Base-by-base conservation (phyloP, 1,140 invertebrate genomes). In the Drosophila oshimai region DNA sequence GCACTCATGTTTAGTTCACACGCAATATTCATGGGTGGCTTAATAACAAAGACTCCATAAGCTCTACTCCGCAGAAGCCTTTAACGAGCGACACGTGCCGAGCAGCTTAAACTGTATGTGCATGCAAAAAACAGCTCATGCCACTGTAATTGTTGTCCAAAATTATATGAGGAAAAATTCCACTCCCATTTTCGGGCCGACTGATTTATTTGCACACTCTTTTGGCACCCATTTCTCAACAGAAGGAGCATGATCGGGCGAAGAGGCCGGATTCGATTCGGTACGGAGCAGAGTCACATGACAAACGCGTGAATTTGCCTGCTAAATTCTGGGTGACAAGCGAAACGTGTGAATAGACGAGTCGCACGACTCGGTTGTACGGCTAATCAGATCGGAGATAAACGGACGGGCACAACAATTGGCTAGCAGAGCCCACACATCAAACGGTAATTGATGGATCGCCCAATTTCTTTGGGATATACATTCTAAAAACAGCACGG, bases 371-470 rank as follows among this genome's bases (percentile, higher is more conserved):
- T 76, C 46, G 61, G 37, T 68, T 76, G 67, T 61, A 45, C 34
- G 41, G 34, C 61, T 86, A 86, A 87, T 86, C 80, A 80, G 75
- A 69, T 86, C 33, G 50, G 41, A 73, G 80, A 84, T 84, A 84
- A 80, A 64, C 57, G 55, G 31, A 18, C 37, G 54, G 74, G 67
- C 53, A 57, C 49, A 73, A 60, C 47, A 86, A 79, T 78, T 78
- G 67, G 24, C 41, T 57, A 26, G 33, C 12, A 12, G 20, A 39
- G 13, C 36, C 26, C 39, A 13, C 24, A 29, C 31, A 34, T 12
- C 51, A 6, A 18, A 20, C 3, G 36, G 51, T 64, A 55, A 75
- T 72, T 64, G 71, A 84, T 64, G 53, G 62, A 49, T 79, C 31
- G 46, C 17, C 34, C 20, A 12, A 37, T 44, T 22, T 18, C 29